Conservation (phyloP, 2,113 vertebrate species). For the Plestiodon gilberti region DNA sequence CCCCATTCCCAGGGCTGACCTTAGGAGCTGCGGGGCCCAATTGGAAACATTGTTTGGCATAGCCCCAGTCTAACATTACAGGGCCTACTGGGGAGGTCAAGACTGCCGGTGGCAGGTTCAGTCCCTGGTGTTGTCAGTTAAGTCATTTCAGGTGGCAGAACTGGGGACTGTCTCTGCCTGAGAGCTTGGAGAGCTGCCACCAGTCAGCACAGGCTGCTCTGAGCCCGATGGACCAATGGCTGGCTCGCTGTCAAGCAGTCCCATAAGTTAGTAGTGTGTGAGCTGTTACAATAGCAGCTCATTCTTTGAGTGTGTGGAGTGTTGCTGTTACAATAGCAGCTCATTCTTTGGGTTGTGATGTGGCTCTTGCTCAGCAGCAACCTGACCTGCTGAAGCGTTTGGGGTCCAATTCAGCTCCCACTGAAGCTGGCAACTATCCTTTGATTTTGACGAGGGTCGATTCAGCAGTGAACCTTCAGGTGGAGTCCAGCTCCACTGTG, state of each 20-base stretch:
- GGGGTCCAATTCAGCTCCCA: accelerated
- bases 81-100: too few species aligned
- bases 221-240: too few species aligned
- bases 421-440: neutral
- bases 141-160: too few species aligned
- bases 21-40: too few species aligned
- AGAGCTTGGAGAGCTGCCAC: neutral
- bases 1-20: too few species aligned
- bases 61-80: too few species aligned
- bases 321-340: accelerated
- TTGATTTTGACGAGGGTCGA: accelerated
- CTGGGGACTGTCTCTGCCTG: too few species aligned
- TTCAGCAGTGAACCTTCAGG: accelerated
- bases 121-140: too few species aligned
- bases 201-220: neutral
- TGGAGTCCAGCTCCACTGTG: neutral
- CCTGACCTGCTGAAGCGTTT: accelerated
- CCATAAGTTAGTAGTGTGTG: neutral
- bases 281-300: too few species aligned
- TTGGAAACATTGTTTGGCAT: too few species aligned
- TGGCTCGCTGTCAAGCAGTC: neutral
- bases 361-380: neutral
- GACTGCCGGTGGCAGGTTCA: too few species aligned
- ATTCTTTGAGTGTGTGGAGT: neutral
- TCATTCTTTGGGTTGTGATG: accelerated